Base-by-base conservation (phyloP, 1,140 invertebrate species). In the Hestina assimilis region DNA sequence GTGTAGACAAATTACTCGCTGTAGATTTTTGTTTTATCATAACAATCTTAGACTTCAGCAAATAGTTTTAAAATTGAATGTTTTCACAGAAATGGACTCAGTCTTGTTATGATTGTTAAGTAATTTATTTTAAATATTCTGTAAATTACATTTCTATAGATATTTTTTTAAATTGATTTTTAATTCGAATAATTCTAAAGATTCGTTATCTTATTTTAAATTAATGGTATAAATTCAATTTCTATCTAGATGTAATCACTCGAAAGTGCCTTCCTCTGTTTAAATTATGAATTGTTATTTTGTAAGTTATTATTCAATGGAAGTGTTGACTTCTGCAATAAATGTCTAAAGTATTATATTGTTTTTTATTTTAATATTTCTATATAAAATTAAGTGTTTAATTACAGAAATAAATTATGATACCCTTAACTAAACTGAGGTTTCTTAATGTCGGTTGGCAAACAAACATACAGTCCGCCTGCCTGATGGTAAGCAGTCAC, bases 191-290 rank as follows among this genome's bases (percentile, higher is more conserved):
- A n/a, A n/a, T n/a, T n/a, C n/a, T n/a, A n/a, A n/a, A n/a, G n/a
- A n/a, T n/a, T n/a, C n/a, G n/a, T n/a, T n/a, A n/a, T n/a, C n/a
- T n/a, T n/a, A n/a, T n/a, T n/a, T n/a, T n/a, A n/a, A n/a, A n/a
- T n/a, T n/a, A n/a, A n/a, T n/a, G n/a, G n/a, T n/a, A n/a, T n/a
- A n/a, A n/a, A n/a, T n/a, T n/a, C n/a, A n/a, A n/a, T 9, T 38
- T 38, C 15, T 38, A 17, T 38, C 14, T 38, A 38, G 33, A 14
- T 14, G 19, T 38, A 38, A 38, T 20, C 33, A 38, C 12, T 33
- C 29, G 17, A 33, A 48, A 48, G 45, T 48, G 45, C 45, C 45
- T 48, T 48, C 45, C 45, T 48, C 45, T 48, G 31, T 48, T 28
- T 48, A 35, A 38, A 20, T 38, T 38, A 19, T 17, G 33, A 38